Evolutionary conservation across 2,113 vertebrate species (phyloP), one percentile per base, ranked within the genome.

Genomic region (Cariama cristata): DNA sequence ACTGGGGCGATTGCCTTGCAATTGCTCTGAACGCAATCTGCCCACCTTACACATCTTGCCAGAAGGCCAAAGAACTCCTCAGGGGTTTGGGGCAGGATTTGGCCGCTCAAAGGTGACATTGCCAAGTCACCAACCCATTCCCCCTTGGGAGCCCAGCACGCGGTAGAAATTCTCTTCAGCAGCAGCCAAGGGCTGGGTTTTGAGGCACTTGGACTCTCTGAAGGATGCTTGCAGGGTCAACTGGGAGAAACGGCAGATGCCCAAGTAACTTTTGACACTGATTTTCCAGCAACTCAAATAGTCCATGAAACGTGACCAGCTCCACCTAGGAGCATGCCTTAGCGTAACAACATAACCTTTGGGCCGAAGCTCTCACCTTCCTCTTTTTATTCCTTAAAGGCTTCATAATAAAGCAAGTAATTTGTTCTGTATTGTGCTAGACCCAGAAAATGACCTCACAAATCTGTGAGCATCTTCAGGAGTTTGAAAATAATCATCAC

Each of bases 91-190:
- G 52, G 60, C 60, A 86, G 52, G 52, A 59, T 62, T 72, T 79
- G 67, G 42, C 47, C 38, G 23, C 59, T 77, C 4, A 2, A 22
- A 63, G n/a, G 35, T 38, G 33, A 13, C 59, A 20, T 7, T 21
- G 16, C 17, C 16, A 4, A 1, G 7, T n/a, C 71, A 59, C 74
- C 59, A 45, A 3, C 26, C 18, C 0, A 0, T 30, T 59, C 15
- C 15, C 32, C 26, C 14, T 26, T 26, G 22, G 76, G 21, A 68
- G 12, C 56, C n/a, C 26, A n/a, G 32, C 63, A 21, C 6, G 0
- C 23, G 49, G 22, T 32, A 42, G 58, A 26, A 74, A 27, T 21
- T 18, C 33, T 59, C 28, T 53, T n/a, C 23, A 59, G 77, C 44
- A 59, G 52, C 47, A 72, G 52, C 71, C 60, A 40, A 13, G 38